Evolutionary conservation across 2,888 invertebrate species (phyloP).

Genomic region (Yponomeuta plumbellus): DNA sequence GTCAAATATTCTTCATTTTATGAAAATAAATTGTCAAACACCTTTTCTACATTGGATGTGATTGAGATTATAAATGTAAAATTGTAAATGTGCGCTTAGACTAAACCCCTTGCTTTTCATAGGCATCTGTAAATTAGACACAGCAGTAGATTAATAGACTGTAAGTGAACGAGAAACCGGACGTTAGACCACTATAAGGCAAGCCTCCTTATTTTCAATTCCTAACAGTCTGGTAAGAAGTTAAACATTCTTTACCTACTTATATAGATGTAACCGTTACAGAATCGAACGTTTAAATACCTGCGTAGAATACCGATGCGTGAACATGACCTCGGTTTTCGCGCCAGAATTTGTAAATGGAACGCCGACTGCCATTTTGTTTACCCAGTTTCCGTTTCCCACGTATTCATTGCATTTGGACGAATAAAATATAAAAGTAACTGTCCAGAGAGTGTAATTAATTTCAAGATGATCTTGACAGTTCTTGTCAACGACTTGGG

Average conservation of each 20-base stretch:
- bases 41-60: too few species aligned
- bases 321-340: neutral
- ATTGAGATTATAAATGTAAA: too few species aligned
- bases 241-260: slow-evolving; percentile 8
- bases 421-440: neutral
- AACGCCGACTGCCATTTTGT: neutral
- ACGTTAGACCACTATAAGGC: too few species aligned
- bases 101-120: too few species aligned
- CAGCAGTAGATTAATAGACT: too few species aligned
- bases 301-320: slow-evolving; percentile 10
- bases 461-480: too few species aligned
- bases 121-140: too few species aligned
- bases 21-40: too few species aligned
- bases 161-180: too few species aligned
- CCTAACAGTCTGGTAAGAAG: neutral
- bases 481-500: too few species aligned
- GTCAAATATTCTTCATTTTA: too few species aligned
- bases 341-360: slow-evolving; percentile 11
- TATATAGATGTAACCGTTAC: slow-evolving; percentile 9
- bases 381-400: slow-evolving; percentile 1
- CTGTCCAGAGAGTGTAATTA: neutral
- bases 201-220: neutral
- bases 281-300: neutral
- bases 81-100: too few species aligned
- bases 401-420: neutral